Evolutionary conservation across 2,113 vertebrate genomes (phyloP).

Genomic region (Syngnathus typhle): DNA sequence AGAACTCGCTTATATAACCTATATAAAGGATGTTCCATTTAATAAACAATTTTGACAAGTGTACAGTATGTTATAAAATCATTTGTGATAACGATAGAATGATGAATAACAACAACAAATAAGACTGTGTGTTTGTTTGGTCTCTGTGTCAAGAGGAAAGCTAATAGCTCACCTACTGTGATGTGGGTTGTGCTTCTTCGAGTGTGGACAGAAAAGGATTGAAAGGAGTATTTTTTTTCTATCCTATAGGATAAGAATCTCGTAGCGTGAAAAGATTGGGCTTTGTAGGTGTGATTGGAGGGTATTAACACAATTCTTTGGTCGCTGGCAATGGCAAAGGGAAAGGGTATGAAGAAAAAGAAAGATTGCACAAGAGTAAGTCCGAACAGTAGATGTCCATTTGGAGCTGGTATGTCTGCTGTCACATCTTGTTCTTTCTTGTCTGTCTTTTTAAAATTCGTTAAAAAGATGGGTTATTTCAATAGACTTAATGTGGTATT

Average conservation of each 20-base stretch:
- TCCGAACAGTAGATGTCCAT: neutral
- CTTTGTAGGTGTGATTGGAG: slow-evolving; percentile 63
- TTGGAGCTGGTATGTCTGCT: neutral
- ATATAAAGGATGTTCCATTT: neutral
- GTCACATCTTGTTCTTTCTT: neutral
- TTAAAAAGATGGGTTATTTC: neutral
- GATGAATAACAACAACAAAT: slow-evolving; percentile 37
- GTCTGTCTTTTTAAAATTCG: neutral
- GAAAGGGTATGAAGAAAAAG: slow-evolving; percentile 13
- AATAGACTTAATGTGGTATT: too few relatives aligned
- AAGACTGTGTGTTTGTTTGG: slow-evolving; percentile 10
- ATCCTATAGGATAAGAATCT: slow-evolving; percentile 51
- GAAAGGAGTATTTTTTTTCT: slow-evolving; percentile 48
- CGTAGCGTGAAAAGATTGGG: slow-evolving; percentile 48
- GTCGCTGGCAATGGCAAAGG: slow-evolving; percentile 42
- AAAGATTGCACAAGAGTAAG: neutral
- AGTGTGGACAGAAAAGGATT: slow-evolving; percentile 43
- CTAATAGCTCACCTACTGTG: slow-evolving; percentile 5
- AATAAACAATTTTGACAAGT: neutral
- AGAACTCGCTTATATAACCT: too few relatives aligned
- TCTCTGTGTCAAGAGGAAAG: slow-evolving; percentile 12
- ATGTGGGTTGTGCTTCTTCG: slow-evolving; percentile 20
- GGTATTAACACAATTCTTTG: slow-evolving; percentile 57
- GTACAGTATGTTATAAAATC: neutral
- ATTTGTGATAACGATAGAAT: neutral